These are phyloP conservation scores for Limosa lapponica DNA, from an alignment of 2,797 vertebrate species.

Conservation along the genomic window DNA sequence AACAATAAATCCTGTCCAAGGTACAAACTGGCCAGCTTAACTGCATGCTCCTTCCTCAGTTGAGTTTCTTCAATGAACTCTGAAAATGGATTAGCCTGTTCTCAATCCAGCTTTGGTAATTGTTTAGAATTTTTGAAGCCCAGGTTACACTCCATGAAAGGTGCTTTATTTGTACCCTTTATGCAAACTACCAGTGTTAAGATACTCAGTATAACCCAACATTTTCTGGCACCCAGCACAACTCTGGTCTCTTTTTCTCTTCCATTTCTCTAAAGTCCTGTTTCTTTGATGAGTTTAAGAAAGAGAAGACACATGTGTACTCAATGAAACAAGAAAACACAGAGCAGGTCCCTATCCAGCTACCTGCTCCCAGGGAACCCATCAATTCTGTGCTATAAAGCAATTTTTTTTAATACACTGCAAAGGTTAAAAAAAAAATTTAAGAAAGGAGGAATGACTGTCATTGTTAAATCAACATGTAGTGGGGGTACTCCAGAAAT, in stretches of 20 bases:
- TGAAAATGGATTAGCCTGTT: not conserved
- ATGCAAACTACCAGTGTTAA: not conserved
- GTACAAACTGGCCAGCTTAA: not conserved
- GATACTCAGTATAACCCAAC: not conserved
- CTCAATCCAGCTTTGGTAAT: not conserved
- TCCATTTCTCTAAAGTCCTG: not conserved
- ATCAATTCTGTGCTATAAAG: not conserved
- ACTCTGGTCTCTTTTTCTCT: not conserved
- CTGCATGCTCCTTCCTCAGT: fast-evolving
- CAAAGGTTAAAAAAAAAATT: not conserved
- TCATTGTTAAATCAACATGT: not conserved
- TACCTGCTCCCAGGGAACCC: not conserved
- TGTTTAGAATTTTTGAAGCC: not conserved
- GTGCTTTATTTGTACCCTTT: not conserved
- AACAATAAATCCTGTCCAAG: not conserved
- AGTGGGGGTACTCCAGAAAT: not conserved
- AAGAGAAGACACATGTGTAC: not conserved
- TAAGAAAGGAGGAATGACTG: not conserved
- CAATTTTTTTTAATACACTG: not conserved
- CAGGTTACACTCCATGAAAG: not conserved
- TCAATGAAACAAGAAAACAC: not conserved
- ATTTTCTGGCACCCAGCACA: not conserved
- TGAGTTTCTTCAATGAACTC: not conserved
- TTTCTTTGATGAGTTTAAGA: not conserved
- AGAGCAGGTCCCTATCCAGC: not conserved